Percentiles rank a stretch among this genome's conserved stretches.
These are phyloP conservation scores for Ashinkailepas kermadecensis DNA, from an alignment of 2,888 invertebrate genomes.

Conservation along the genomic window DNA sequence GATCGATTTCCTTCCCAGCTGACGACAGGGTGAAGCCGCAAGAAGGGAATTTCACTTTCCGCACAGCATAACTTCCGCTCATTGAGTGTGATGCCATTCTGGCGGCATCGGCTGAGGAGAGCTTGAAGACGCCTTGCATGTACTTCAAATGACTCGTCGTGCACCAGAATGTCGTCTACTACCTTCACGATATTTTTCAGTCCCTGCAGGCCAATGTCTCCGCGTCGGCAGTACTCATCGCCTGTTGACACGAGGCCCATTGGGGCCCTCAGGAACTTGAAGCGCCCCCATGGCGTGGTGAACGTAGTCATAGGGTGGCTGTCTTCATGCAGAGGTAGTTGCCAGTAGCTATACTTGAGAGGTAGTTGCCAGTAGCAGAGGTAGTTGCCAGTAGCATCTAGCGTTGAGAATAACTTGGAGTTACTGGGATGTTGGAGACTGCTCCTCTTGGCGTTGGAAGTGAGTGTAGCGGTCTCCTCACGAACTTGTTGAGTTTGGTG, in stretches of 20 bases:
- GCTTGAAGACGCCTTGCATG: neutral
- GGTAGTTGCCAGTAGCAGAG: too few species aligned
- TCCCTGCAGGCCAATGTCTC: conserved; percentile 25
- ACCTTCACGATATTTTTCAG: conserved; percentile 22
- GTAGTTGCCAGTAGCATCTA: too few species aligned
- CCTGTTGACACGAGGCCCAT: conserved; percentile 16
- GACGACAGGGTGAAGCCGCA: conserved; percentile 13
- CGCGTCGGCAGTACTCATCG: conserved; percentile 20
- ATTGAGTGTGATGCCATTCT: conserved; percentile 23
- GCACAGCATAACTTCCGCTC: conserved; percentile 15
- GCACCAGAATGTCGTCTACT: conserved; percentile 18
- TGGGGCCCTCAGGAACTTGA: conserved; percentile 4
- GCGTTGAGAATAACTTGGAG: too few species aligned
- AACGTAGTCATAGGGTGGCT: neutral
- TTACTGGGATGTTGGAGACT: too few species aligned
- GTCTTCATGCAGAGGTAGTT: neutral
- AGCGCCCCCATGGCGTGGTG: conserved; percentile 18
- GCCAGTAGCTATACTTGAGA: too few species aligned
- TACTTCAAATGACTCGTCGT: neutral
- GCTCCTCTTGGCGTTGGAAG: too few species aligned
- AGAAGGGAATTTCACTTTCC: neutral
- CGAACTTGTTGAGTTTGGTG: too few species aligned
- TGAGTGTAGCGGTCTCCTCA: too few species aligned
- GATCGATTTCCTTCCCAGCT: neutral
- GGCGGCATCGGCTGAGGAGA: conserved; percentile 3